Conservation (phyloP, 2,113 vertebrate species). For the Hiodon alosoides region DNA sequence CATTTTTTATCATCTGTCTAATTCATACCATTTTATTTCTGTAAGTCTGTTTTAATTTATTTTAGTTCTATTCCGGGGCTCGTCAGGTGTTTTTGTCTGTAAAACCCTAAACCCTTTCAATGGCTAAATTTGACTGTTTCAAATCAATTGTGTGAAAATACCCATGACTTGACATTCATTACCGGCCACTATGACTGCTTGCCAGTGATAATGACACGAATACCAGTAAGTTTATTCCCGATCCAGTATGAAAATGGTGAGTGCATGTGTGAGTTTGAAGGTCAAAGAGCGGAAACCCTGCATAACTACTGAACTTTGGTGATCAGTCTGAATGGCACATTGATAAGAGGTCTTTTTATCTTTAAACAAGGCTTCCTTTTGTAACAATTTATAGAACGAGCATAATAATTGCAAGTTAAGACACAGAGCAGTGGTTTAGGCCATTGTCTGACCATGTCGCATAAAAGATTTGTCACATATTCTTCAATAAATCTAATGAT, state of each 20-base stretch:
- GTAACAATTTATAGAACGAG: not conserved
- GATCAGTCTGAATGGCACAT: not conserved
- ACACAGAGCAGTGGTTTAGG: not conserved
- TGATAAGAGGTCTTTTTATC: not conserved
- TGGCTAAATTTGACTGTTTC: too few species aligned
- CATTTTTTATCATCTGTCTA: not conserved
- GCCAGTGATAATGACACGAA: not conserved
- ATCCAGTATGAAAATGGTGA: not conserved
- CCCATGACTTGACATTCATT: not conserved
- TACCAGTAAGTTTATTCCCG: not conserved
- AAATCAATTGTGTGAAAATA: too few species aligned
- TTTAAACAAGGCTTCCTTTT: not conserved
- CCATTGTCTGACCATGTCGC: not conserved
- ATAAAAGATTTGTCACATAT: not conserved
- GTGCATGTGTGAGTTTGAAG: constrained; percentile 5
- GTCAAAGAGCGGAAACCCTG: constrained; percentile 9
- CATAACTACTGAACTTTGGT: not conserved
- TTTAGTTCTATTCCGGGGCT: too few species aligned
- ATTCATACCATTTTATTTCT: not conserved
- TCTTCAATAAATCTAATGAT: not conserved
- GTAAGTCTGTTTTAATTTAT: not conserved
- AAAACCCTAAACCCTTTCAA: too few species aligned
- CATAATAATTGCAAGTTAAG: not conserved
- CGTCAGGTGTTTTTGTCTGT: too few species aligned
- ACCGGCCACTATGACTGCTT: not conserved